phyloP scores from a whole-genome alignment of 2,113 vertebrate genomes.

The Percopsis transmontana region DNA sequence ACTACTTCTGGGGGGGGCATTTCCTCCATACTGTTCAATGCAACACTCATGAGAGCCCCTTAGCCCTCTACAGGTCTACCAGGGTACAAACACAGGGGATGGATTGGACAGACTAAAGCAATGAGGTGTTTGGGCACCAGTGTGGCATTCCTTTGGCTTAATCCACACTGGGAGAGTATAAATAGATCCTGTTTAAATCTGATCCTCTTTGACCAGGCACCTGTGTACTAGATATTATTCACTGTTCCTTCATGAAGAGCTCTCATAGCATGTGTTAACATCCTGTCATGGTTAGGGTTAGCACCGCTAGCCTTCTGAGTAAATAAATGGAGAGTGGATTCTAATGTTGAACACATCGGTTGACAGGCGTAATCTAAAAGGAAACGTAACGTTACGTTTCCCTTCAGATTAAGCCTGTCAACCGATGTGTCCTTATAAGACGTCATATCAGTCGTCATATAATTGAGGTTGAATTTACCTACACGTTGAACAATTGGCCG shows the following conservation, averaged over 20 bases:
- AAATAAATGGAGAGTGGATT: constrained; percentile 16
- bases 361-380: too few relatives aligned
- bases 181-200: constrained; percentile 72
- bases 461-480: too few relatives aligned
- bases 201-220: constrained; percentile 71
- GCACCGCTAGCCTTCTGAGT: constrained; percentile 24
- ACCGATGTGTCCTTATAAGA: too few relatives aligned
- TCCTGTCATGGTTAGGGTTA: constrained; percentile 21
- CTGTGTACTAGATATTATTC: constrained; percentile 64
- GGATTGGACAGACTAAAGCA: constrained; percentile 21
- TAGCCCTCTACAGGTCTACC: background rate
- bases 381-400: too few relatives aligned
- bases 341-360: too few relatives aligned
- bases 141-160: constrained; percentile 52
- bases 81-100: constrained; percentile 6
- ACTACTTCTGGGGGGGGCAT: too few relatives aligned
- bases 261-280: constrained; percentile 36
- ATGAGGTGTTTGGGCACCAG: constrained; percentile 39
- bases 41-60: too few relatives aligned
- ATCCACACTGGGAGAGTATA: constrained; percentile 68
- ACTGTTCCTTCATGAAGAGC: constrained; percentile 19
- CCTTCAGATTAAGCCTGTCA: too few relatives aligned
- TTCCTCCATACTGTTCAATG: too few relatives aligned
- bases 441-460: too few relatives aligned
- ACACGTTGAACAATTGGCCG: too few relatives aligned